Percentiles rank a stretch among this genome's conserved stretches.
phyloP scores from a whole-genome alignment of 2,113 vertebrate genomes.

The Struthio camelus region DNA sequence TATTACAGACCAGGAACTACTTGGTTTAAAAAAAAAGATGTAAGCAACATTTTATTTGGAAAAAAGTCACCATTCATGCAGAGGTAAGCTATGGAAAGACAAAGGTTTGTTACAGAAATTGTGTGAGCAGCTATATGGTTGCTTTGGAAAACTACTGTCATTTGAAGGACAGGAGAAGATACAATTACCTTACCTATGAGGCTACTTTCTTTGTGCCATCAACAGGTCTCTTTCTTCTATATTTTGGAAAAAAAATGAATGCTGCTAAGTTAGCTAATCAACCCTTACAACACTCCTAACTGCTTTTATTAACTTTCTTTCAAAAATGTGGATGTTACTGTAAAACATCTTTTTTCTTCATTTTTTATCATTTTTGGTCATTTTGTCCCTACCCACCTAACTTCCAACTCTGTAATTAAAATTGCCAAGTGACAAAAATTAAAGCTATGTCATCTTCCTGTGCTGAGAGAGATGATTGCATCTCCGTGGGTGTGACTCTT shows the following conservation, averaged over 20 bases:
- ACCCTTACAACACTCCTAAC: not conserved
- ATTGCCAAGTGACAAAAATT: not conserved
- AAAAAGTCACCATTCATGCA: not conserved
- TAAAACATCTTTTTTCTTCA: not conserved
- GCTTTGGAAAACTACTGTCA: not conserved
- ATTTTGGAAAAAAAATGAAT: not conserved
- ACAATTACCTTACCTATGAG: accelerated
- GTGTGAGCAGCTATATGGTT: not conserved
- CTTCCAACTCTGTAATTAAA: not conserved
- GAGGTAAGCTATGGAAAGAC: not conserved
- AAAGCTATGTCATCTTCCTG: not conserved
- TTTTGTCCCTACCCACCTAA: not conserved
- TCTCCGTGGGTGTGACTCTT: not conserved
- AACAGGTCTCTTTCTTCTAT: not conserved
- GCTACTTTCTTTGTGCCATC: not conserved
- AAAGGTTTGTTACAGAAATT: not conserved
- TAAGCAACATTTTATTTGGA: not conserved
- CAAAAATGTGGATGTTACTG: not conserved
- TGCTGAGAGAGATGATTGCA: not conserved
- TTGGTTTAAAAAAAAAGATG: not conserved
- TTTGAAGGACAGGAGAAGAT: not conserved
- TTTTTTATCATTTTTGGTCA: not conserved
- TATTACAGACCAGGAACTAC: not conserved
- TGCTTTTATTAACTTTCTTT: not conserved
- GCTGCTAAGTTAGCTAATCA: not conserved